These are phyloP conservation scores for Scylla paramamosain DNA, from an alignment of 1,140 invertebrate species.

Conservation along the genomic window DNA sequence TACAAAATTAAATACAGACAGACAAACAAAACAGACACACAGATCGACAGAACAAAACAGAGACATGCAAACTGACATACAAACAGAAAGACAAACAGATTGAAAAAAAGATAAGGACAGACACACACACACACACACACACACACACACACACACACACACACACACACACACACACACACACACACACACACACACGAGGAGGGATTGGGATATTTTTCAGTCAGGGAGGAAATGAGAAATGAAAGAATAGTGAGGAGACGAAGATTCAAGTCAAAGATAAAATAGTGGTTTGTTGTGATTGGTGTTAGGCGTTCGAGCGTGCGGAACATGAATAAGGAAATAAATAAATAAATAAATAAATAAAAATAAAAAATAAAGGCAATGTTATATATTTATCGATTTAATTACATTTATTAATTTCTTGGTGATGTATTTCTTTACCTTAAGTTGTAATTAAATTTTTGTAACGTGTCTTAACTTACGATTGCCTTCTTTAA, in stretches of 20 bases:
- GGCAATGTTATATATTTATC: too few relatives aligned
- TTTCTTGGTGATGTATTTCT: too few relatives aligned
- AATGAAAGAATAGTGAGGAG: not conserved
- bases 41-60: too few relatives aligned
- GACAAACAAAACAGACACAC: too few relatives aligned
- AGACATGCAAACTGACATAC: too few relatives aligned
- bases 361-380: not conserved
- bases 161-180: not conserved
- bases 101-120: not conserved
- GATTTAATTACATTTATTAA: too few relatives aligned
- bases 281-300: not conserved
- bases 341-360: not conserved
- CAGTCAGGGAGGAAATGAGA: not conserved
- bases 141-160: not conserved
- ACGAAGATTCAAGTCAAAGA: not conserved
- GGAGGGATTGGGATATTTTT: not conserved
- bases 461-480: too few relatives aligned
- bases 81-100: too few relatives aligned
- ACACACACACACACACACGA: not conserved
- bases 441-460: too few relatives aligned
- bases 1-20: not conserved
- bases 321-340: not conserved
- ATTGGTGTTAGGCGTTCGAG: not conserved
- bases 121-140: slow-evolving; percentile 27
- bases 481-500: too few relatives aligned